Conservation (phyloP, 2,888 invertebrate genomes). For the Melanophora roralis region DNA sequence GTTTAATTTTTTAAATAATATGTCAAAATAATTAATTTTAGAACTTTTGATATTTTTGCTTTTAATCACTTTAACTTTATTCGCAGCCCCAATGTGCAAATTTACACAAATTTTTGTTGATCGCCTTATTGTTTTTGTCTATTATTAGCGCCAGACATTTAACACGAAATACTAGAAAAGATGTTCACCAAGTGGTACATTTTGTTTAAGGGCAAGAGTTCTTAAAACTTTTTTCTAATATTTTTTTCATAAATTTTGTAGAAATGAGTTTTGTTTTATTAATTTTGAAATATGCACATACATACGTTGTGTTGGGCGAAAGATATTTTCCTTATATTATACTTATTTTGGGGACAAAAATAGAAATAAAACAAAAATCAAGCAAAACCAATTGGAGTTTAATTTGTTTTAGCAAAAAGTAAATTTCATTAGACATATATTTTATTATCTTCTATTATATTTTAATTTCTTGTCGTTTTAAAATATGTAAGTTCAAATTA, state of each 20-base stretch:
- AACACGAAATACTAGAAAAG: slow-evolving; percentile 27
- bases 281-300: not conserved
- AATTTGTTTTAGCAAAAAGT: not conserved
- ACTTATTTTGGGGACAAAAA: not conserved
- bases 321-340: slow-evolving; percentile 1
- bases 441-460: too few species aligned
- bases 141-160: slow-evolving; percentile 58
- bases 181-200: slow-evolving; percentile 8
- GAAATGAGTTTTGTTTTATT: too few species aligned
- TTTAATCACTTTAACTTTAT: not conserved
- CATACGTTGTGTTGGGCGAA: slow-evolving; percentile 10
- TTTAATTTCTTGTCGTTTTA: too few species aligned
- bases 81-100: not conserved
- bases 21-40: too few species aligned
- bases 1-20: too few species aligned
- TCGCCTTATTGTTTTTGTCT: slow-evolving; percentile 8
- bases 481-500: too few species aligned
- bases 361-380: too few species aligned
- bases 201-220: not conserved
- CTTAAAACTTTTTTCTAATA: not conserved
- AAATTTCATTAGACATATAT: not conserved
- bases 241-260: not conserved
- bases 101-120: not conserved
- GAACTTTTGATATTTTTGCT: too few species aligned
- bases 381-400: too few species aligned